Percentiles rank a stretch among this genome's conserved stretches.
Evolutionary conservation across 2,797 vertebrate genomes (phyloP).

Genomic region (Enteromius argenteus): DNA sequence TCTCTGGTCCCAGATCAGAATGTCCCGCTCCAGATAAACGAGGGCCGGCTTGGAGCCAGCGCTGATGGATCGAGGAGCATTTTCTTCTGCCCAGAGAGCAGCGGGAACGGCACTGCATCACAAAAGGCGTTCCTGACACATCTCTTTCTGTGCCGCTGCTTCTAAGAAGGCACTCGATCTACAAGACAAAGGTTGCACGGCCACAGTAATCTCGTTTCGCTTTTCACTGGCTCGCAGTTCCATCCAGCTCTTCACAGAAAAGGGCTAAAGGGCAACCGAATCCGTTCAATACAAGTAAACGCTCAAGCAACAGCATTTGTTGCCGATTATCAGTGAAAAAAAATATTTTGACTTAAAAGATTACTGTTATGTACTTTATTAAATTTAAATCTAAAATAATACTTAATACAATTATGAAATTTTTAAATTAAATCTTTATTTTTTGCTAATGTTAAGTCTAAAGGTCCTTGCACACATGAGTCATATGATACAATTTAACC

Average conservation of each 20-base stretch:
- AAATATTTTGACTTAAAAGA: not conserved
- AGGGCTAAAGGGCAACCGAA: not conserved
- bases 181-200: slow-evolving; percentile 17
- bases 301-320: not conserved
- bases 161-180: slow-evolving; percentile 33
- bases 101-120: slow-evolving; percentile 4
- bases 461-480: not conserved
- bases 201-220: not conserved
- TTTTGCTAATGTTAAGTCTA: not conserved
- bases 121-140: slow-evolving; percentile 15
- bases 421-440: not conserved
- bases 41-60: slow-evolving; percentile 8
- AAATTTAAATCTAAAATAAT: not conserved
- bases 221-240: not conserved
- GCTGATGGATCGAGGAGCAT: slow-evolving; percentile 10
- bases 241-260: not conserved
- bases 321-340: not conserved
- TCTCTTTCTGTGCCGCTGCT: slow-evolving; percentile 26
- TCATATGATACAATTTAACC: too few species aligned
- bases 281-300: not conserved
- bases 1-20: slow-evolving; percentile 41
- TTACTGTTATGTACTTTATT: not conserved
- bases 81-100: slow-evolving; percentile 33
- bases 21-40: slow-evolving; percentile 47
- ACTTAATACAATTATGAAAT: not conserved